Conservation (phyloP, 2,113 vertebrate genomes). For the Seriola quinqueradiata region DNA sequence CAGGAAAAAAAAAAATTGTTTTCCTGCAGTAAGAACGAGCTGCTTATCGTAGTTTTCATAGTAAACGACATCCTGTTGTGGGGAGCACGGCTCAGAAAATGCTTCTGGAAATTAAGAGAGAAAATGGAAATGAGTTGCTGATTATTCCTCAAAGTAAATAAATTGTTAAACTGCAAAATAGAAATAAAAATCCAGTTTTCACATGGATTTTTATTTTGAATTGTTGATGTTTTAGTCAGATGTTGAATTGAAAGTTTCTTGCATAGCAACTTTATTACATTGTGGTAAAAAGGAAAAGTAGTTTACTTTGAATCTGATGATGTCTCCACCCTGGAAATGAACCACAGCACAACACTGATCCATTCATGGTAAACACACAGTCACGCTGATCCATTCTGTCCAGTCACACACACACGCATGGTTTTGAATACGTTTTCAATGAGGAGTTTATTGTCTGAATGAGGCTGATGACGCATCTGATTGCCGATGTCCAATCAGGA, state of each 20-base stretch:
- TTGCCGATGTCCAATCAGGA: background rate
- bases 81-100: background rate
- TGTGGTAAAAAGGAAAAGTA: no score
- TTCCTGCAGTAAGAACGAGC: background rate
- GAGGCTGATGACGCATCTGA: background rate
- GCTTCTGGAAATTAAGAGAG: background rate
- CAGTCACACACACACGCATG: background rate
- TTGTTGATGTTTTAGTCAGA: background rate
- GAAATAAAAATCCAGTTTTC: background rate
- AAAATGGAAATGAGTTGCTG: background rate
- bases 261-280: no score
- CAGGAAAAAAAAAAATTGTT: background rate
- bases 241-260: no score
- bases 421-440: constrained; percentile 5
- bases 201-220: background rate
- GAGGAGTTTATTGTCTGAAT: background rate
- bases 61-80: background rate
- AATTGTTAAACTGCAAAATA: background rate
- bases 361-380: background rate
- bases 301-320: background rate
- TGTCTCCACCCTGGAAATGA: background rate
- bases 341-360: background rate
- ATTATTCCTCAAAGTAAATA: background rate
- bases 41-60: background rate
- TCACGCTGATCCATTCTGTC: constrained; percentile 15